Percentiles rank a stretch among this genome's conserved stretches.
phyloP scores from a whole-genome alignment of 2,113 vertebrate genomes.

The Notothenia coriiceps region DNA sequence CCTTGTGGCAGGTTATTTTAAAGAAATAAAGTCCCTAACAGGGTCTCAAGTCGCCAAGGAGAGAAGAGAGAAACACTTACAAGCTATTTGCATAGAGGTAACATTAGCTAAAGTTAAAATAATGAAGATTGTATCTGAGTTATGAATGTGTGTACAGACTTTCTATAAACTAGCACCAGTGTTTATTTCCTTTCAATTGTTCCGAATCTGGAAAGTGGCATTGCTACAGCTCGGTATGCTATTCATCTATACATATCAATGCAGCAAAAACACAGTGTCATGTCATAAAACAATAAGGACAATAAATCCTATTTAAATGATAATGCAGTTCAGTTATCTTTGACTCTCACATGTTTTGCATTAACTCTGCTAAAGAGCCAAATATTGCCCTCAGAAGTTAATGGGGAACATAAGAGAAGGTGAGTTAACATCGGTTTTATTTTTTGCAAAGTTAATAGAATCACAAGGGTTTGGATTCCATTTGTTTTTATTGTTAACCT shows the following conservation, averaged over 20 bases:
- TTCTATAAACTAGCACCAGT: too few species aligned
- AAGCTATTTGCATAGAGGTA: too few species aligned
- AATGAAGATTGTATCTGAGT: background rate
- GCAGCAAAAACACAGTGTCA: background rate
- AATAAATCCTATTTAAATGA: background rate
- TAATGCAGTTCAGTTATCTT: background rate
- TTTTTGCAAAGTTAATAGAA: background rate
- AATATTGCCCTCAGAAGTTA: background rate
- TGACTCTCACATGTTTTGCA: background rate
- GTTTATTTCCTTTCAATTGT: background rate
- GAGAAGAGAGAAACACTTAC: too few species aligned
- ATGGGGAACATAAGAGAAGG: background rate
- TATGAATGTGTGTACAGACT: background rate
- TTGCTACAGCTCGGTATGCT: background rate
- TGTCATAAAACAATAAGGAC: background rate
- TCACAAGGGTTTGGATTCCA: background rate
- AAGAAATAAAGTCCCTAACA: too few species aligned
- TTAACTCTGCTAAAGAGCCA: background rate
- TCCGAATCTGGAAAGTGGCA: background rate
- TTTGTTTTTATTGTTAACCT: too few species aligned
- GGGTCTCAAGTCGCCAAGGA: too few species aligned
- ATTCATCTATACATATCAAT: background rate
- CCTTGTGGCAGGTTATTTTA: too few species aligned
- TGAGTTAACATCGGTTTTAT: too few species aligned
- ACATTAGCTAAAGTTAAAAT: too few species aligned